Percentiles rank a stretch among this genome's conserved stretches.
phyloP scores from a whole-genome alignment of 2,888 invertebrate genomes.

The Oxystoma pomonae region DNA sequence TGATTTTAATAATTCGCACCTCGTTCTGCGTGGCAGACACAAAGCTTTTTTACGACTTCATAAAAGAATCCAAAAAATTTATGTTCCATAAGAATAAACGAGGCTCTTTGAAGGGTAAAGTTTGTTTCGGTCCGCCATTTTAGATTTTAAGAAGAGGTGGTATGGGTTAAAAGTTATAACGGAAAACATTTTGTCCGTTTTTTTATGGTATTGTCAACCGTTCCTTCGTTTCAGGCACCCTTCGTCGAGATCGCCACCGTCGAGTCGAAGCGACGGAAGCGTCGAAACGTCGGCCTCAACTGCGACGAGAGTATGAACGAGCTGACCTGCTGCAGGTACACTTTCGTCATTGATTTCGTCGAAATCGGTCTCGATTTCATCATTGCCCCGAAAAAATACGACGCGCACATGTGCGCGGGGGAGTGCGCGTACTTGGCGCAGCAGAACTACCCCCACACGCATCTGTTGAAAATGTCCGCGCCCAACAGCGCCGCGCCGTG shows the following conservation, averaged over 20 bases:
- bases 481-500: slow-evolving; percentile 81
- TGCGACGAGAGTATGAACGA: slow-evolving; percentile 76
- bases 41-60: no score
- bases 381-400: slow-evolving; percentile 91
- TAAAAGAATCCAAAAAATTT: no score
- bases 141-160: no score
- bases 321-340: slow-evolving; percentile 89
- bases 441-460: slow-evolving; percentile 84
- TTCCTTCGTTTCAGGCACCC: slow-evolving; percentile 50
- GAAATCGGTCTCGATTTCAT: slow-evolving; percentile 98
- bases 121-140: no score
- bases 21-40: no score
- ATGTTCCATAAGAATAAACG: no score
- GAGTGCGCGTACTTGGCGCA: slow-evolving; percentile 88
- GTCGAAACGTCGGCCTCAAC: slow-evolving; percentile 76
- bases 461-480: slow-evolving; percentile 77
- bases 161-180: no score
- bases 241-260: slow-evolving; percentile 57
- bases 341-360: slow-evolving; percentile 89
- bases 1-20: no score
- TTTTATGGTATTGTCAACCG: no score
- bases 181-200: no score
- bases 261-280: slow-evolving; percentile 60
- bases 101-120: no score
- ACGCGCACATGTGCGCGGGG: slow-evolving; percentile 94